These are phyloP conservation scores for Adelosebastes latens DNA, from an alignment of 2,797 vertebrate genomes.

Conservation along the genomic window DNA sequence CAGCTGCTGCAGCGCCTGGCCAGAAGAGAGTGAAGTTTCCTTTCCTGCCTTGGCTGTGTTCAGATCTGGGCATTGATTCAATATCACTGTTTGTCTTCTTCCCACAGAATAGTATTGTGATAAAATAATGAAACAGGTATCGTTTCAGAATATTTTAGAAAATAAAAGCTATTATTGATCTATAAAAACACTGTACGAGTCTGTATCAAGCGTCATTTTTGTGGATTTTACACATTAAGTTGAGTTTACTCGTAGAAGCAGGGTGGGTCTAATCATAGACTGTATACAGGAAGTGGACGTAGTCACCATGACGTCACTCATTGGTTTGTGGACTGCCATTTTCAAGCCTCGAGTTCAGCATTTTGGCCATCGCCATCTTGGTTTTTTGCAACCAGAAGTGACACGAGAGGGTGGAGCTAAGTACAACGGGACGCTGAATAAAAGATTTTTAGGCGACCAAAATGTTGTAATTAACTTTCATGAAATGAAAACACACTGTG, in stretches of 20 bases:
- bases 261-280: neutral
- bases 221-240: neutral
- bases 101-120: neutral
- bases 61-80: slow-evolving; percentile 47
- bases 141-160: neutral
- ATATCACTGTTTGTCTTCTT: slow-evolving; percentile 19
- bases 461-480: too few relatives aligned
- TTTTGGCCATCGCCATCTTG: too few relatives aligned
- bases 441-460: too few relatives aligned
- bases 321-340: too few relatives aligned
- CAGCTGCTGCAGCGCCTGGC: slow-evolving; percentile 22
- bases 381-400: too few relatives aligned
- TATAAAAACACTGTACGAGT: neutral
- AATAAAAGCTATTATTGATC: neutral
- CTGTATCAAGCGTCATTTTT: neutral
- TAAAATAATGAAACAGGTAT: slow-evolving; percentile 15
- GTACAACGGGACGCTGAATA: too few relatives aligned
- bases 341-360: too few relatives aligned
- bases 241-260: neutral
- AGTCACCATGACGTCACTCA: too few relatives aligned
- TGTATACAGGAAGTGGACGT: too few relatives aligned
- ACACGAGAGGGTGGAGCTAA: too few relatives aligned
- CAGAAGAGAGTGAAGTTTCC: slow-evolving; percentile 20
- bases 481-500: too few relatives aligned
- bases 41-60: slow-evolving; percentile 40